Evolutionary conservation across 2,797 vertebrate genomes (phyloP), one percentile per base, ranked within the genome.

Genomic region (Discoglossus pictus): DNA sequence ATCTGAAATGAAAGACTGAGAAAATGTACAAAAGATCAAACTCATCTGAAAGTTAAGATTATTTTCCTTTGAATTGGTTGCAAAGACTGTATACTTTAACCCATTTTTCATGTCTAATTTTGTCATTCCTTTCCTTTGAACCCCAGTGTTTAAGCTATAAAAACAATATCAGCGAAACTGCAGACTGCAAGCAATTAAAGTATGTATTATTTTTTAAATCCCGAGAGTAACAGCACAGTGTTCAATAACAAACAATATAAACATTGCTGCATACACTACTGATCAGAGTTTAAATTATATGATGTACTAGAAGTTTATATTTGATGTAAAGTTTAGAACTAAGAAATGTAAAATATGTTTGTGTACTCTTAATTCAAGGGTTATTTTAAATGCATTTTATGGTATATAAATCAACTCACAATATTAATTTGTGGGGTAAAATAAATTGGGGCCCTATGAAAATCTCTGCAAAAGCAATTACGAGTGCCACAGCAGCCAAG

Each of bases 21-120:
- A 50, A 56, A 62, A 70, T 55, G 67, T 55, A 62, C 67, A 70
- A 70, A 70, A 70, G 67, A 70, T 70, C 67, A 70, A 70, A 70
- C 67, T 70, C 59, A 62, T 70, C 51, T 70, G 34, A 70, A 70
- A 62, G 59, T 70, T 62, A 55, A 55, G 51, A 70, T 70, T 61
- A 68, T 53, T 63, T 68, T 68, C 38, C 36, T 68, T 68, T 61
- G 56, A 52, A 68, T 53, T 36, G 47, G 25, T 68, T 68, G 50
- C 39, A 61, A 11, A 20, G 20, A 61, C 31, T 44, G 53, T 53
- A 61, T 23, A 46, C 55, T 24, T 68, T 48, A 60, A 48, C 36
- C 48, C 48, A 61, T 68, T 68, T 68, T 68, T 68, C 56, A 68
- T 53, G 47, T 61, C 56, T 60, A 61, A 51, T 60, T 36, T 56